Base-by-base conservation (phyloP, 1,140 invertebrate genomes). In the Heliconius melpomene region DNA sequence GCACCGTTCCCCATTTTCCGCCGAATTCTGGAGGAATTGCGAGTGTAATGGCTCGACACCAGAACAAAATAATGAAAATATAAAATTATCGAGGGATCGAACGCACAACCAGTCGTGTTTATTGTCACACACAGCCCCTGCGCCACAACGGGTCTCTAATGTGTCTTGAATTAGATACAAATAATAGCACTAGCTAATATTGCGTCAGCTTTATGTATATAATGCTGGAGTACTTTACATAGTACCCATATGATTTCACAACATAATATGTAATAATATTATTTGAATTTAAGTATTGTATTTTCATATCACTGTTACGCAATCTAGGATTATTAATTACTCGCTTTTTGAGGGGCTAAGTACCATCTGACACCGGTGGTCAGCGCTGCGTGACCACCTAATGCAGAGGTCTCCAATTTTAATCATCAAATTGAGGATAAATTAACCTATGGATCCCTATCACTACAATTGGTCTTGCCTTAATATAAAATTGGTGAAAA, bases 331-430 rank as follows among this genome's bases (percentile, higher is more conserved):
- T 85, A 86, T 83, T 84, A 79, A 84, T 78, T 74, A 77, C 46
- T 46, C 60, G 52, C 72, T 73, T 66, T 66, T 75, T 72, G 77
- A 82, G 82, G 88, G 87, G 84, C 77, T 32, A 72, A 77, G 57
- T 77, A 78, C 85, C 88, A 89, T 82, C 85, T 89, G 88, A 89
- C 88, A 83, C 82, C 70, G 60, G 78, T 82, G 80, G 80, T 75
- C 86, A 84, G 78, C 83, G 60, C 83, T 80, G 87, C 88, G 87
- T 89, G 87, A 86, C 86, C 86, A 79, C 80, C 75, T 78, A 82
- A 77, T 84, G 76, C 82, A 80, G 82, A 81, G 82, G 79, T 72
- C 76, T 83, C 66, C 79, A 79, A 73, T 83, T 82, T 26, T 66
- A 66, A 85, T 86, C 85, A 83, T 76, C 82, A 81, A 86, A 85